Conservation (phyloP, 2,113 vertebrate genomes). For the Callocephalon fimbriatum region DNA sequence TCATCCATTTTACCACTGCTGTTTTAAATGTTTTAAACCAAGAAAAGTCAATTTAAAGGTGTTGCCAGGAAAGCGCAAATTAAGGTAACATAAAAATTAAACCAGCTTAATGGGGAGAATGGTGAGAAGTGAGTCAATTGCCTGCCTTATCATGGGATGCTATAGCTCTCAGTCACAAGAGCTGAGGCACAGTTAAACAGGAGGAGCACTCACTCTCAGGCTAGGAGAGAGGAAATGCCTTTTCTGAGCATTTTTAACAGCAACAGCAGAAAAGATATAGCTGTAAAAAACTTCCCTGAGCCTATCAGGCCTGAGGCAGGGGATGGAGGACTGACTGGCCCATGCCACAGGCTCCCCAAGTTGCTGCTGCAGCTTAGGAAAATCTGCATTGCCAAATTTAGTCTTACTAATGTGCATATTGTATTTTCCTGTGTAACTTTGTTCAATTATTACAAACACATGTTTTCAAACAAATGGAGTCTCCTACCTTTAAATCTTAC, state of each 20-base stretch:
- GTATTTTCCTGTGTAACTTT: neutral
- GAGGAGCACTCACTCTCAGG: neutral
- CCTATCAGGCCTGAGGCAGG: neutral
- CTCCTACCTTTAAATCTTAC: neutral
- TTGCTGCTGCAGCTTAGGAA: neutral
- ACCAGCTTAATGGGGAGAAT: neutral
- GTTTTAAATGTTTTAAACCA: neutral
- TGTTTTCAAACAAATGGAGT: neutral
- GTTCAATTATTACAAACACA: neutral
- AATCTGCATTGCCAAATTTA: neutral
- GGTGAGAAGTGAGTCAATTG: neutral
- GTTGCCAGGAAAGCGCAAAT: conserved; percentile 2
- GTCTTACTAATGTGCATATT: neutral
- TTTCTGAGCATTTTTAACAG: conserved; percentile 6
- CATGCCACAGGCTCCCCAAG: neutral
- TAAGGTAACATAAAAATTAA: neutral
- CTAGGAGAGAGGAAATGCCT: neutral
- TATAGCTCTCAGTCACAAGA: neutral
- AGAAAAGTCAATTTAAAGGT: neutral
- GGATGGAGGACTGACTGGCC: conserved; percentile 10
- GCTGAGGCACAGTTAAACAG: neutral
- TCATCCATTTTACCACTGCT: neutral
- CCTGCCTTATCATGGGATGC: neutral
- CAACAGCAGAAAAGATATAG: neutral
- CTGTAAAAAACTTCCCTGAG: neutral